phyloP scores from a whole-genome alignment of 2,113 vertebrate species.

The Lasiurus cinereus region DNA sequence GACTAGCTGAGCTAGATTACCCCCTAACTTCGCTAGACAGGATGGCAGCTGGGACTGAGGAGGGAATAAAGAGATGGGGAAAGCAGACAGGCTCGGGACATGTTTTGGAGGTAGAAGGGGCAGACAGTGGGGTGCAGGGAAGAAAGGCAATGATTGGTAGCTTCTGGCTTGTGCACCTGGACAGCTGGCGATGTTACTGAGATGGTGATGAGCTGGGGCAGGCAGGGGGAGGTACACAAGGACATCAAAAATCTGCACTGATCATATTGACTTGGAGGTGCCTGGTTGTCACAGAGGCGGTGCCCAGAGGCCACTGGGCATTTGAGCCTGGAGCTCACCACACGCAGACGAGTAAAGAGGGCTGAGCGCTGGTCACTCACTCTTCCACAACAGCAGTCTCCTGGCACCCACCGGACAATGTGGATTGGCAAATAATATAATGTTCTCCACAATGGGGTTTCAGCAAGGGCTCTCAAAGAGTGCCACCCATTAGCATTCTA shows the following conservation, averaged over 20 bases:
- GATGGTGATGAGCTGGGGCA: neutral
- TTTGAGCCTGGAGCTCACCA: neutral
- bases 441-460: neutral
- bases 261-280: neutral
- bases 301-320: neutral
- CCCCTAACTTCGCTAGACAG: neutral
- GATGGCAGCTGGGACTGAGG: neutral
- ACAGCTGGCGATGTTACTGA: too few relatives aligned
- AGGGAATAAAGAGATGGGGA: neutral
- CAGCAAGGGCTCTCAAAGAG: too few relatives aligned
- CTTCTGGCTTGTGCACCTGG: neutral
- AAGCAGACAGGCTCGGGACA: neutral
- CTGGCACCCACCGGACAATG: neutral
- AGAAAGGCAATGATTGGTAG: neutral
- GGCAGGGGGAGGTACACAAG: too few relatives aligned
- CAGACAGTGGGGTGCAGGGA: neutral
- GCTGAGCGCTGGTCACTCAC: neutral
- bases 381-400: neutral
- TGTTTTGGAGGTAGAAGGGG: neutral
- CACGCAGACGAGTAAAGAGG: neutral
- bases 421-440: neutral
- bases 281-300: neutral
- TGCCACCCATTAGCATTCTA: neutral
- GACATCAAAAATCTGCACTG: neutral
- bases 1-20: neutral